Base-by-base conservation (phyloP, 2,797 vertebrate species). In the Tolypeutes matacus region DNA sequence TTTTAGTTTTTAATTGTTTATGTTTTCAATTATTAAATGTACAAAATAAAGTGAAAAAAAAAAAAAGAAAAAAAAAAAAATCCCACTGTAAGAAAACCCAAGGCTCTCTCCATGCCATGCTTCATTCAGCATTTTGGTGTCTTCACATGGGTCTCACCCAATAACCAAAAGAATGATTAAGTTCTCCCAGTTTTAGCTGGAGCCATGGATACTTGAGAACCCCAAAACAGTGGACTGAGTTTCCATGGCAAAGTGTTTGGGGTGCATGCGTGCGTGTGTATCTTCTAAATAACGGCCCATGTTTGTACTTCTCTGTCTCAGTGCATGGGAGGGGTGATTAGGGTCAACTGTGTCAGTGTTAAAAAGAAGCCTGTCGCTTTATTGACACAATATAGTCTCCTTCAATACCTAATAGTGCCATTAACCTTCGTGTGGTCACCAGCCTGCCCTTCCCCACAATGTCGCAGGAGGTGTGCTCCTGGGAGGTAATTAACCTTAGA, bases 301-400 rank as follows among this genome's bases (percentile, higher is more conserved):
- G 1, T 92, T 91, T 88, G 82, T 56, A 77, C n/a, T 75, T 73
- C 31, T 82, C 62, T 75, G 39, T 87, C 49, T 85, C 77, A 56
- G 58, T 70, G 27, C 5, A 34, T 78, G 17, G 18, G 34, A 89
- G 60, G 86, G 91, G 27, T 0, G 1, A 39, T 84, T 91, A 58
- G 18, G 34, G 67, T 83, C 86, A 53, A 78, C 75, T 85, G 75
- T 82, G 42, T n/a, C 86, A 90, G 78, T 73, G 77, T 88, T 95
- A 81, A 86, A 96, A 95, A 81, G 62, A 85, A 69, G 58, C 76
- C 84, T 86, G 10, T 91, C 91, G 92, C 73, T 95, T 89, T 94
- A 94, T 60, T 88, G 84, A 93, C 77, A 95, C 76, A 46, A 29
- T 65, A 39, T 82, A 73, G 86, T 56, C 34, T 36, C 70, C 91